Evolutionary conservation across 2,797 vertebrate species (phyloP), one percentile per base, ranked within the genome.

Genomic region (Falco biarmicus): DNA sequence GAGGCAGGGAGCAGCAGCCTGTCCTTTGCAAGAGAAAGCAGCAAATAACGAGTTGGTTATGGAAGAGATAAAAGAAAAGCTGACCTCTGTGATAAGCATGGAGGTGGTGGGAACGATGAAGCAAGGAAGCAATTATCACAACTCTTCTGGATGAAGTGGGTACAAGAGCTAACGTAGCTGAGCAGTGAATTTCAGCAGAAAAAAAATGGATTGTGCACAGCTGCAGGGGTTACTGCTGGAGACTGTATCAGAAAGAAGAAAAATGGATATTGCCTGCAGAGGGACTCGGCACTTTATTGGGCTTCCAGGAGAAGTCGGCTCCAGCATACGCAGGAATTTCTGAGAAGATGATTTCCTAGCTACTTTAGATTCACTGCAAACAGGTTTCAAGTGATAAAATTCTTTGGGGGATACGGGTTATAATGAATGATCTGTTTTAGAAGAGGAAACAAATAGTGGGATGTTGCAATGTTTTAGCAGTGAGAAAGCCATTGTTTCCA

Each of bases 321-420:
- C 73, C 73, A 34, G 91, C 0, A 0, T 73, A 81, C 2, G 0
- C 84, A 73, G 84, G 92, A 97, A 95, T 96, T 95, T 94, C 89
- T 91, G 84, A 86, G 91, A 63, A 89, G 93, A 88, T 91, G 84
- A 84, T 95, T 96, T 95, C 28, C 87, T 22, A 32, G 79, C 96
- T 97, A 79, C 95, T 96, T 97, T 92, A 96, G 92, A 97, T 96
- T 95, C 94, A 95, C 87, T 93, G 95, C 95, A 94, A 97, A 97
- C 84, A 94, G 79, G 90, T 96, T 97, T 94, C 89, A 95, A 95
- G 91, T 95, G 96, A 97, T 97, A 96, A 96, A 97, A 96, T 97
- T 96, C 96, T 97, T 96, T 90, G 87, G 96, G 96, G 96, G 84
- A 91, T 97, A 92, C 47, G 94, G 92, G 89, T 87, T 95, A 78